Base-by-base conservation (phyloP, 2,113 vertebrate species). In the Porphyrio hochstetteri region DNA sequence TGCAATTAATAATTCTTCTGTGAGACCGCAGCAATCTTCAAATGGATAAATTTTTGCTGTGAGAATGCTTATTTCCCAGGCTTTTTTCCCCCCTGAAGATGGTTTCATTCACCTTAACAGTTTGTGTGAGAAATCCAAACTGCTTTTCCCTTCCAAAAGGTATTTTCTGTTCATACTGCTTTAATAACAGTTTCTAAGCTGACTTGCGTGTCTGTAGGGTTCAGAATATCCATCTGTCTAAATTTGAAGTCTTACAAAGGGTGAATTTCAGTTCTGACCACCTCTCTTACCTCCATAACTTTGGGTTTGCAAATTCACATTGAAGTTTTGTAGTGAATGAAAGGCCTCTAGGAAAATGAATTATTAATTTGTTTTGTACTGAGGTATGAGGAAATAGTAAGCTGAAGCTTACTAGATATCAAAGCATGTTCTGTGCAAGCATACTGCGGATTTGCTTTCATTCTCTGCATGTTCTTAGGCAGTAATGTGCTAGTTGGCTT, bases 351-450 rank as follows among this genome's bases (percentile, higher is more conserved):
- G 78, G 82, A 40, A 48, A 40, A 85, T 95, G 84, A 95, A 95
- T 95, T 87, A 87, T 84, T 94, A 52, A 95, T 90, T 72, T 70
- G 65, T 61, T 89, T 95, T 90, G 55, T 90, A 55, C 31, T 50
- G 53, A 86, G 72, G 19, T 7, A 4, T 17, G 59, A 95, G 70
- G 61, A 55, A 82, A 27, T 55, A 61, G 61, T 74, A 48, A 79
- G 21, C 42, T 40, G 53, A 33, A 91, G 48, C 48, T 82, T 46
- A 23, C 38, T 44, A 24, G 63, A 4, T 92, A 78, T 48, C 81
- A 94, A 38, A 82, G 46, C 18, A 3, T 8, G 4, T 52, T 91
- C 74, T 59, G 24, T 68, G 69, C 27, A 42, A 68, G 38, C 53
- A 21, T 18, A 20, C 14, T 53, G 42, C 78, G 52, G 42, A 60